Conservation (phyloP, 2,797 vertebrate species). For the Danio tinwini region DNA sequence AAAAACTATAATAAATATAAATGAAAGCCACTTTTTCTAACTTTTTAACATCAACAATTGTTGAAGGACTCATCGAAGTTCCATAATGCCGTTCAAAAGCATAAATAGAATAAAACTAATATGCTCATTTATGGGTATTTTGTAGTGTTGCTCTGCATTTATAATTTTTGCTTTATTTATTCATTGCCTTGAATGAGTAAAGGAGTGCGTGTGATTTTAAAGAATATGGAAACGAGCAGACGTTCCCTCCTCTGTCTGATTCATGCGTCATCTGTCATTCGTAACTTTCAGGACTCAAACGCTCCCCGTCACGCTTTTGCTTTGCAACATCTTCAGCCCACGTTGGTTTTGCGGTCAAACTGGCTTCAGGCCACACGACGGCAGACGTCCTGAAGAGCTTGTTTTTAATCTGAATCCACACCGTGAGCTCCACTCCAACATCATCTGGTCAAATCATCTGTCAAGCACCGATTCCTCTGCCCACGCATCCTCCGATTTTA, state of each 20-base stretch:
- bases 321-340: slow-evolving; percentile 24
- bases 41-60: too few relatives aligned
- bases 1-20: too few relatives aligned
- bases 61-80: too few relatives aligned
- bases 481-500: slow-evolving; percentile 12
- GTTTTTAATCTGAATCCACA: slow-evolving; percentile 44
- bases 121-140: too few relatives aligned
- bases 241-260: slow-evolving; percentile 13
- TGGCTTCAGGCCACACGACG: slow-evolving; percentile 26
- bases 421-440: slow-evolving; percentile 34
- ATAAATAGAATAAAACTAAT: too few relatives aligned
- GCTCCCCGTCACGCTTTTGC: slow-evolving; percentile 28
- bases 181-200: background rate
- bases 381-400: slow-evolving; percentile 43
- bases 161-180: too few relatives aligned
- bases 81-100: too few relatives aligned
- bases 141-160: too few relatives aligned
- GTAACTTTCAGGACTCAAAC: slow-evolving; percentile 29
- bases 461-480: slow-evolving; percentile 26
- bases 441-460: slow-evolving; percentile 61
- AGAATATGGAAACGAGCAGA: too few relatives aligned
- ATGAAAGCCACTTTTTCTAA: too few relatives aligned
- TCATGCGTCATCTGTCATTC: slow-evolving; percentile 36
- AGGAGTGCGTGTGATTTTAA: background rate
- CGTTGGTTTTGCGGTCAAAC: slow-evolving; percentile 17